A percentile compares a stretch with the other conserved stretches of the same genome.
Evolutionary conservation across 2,797 vertebrate genomes (phyloP).

Genomic region (Galago senegalensis): DNA sequence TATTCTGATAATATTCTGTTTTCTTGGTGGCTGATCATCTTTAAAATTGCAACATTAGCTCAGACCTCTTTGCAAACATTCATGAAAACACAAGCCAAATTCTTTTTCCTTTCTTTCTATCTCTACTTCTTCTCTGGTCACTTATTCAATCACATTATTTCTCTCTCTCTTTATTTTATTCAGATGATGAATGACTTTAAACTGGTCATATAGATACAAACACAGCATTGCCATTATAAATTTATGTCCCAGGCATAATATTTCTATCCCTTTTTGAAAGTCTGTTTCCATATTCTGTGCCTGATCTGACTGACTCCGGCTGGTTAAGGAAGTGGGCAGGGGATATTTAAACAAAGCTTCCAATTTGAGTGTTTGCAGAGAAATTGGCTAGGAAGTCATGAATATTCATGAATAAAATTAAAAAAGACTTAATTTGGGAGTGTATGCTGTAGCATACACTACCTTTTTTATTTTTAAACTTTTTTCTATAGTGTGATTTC

Average conservation of each 20-base stretch:
- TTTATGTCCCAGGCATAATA: not conserved
- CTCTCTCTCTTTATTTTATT: not conserved
- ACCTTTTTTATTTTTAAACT: not conserved
- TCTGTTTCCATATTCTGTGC: not conserved
- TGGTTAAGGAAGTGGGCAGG: not conserved
- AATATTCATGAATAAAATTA: not conserved
- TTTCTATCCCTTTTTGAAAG: not conserved
- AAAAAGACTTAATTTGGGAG: not conserved
- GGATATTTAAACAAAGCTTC: not conserved
- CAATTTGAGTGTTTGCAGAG: fast-evolving
- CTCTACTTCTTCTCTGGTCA: not conserved
- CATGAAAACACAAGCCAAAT: not conserved
- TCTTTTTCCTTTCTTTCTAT: not conserved
- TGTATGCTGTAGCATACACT: not conserved
- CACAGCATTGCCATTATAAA: not conserved
- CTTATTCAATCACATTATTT: not conserved
- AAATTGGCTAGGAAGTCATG: not conserved
- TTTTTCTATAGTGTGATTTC: not conserved
- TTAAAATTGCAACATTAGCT: not conserved
- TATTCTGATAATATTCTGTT: not conserved
- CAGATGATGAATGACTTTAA: not conserved
- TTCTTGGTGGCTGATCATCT: not conserved
- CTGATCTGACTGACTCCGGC: fast-evolving
- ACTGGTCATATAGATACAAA: not conserved
- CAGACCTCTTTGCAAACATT: not conserved